Conservation (phyloP, 2,888 invertebrate species). For the Melanchra persicariae region DNA sequence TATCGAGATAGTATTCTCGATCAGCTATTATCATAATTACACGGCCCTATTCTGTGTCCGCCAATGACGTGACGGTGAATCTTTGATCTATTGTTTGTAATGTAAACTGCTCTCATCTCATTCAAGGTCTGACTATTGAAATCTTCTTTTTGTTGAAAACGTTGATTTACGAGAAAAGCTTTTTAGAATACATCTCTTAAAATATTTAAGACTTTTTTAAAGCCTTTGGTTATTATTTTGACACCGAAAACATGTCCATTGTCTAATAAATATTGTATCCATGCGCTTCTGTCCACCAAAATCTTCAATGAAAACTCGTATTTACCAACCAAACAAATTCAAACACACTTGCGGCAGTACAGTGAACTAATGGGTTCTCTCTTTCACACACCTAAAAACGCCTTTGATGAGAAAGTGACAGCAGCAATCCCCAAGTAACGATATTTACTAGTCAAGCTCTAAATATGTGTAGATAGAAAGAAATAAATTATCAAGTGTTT, state of each 20-base stretch:
- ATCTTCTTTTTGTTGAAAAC: conserved; percentile 34
- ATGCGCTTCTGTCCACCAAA: conserved; percentile 21
- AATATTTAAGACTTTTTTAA: conserved; percentile 25
- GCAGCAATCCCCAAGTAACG: conserved; percentile 41
- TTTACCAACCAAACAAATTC: conserved; percentile 65
- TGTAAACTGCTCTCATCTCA: conserved; percentile 42
- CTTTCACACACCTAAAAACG: conserved; percentile 30
- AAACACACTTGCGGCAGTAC: conserved; percentile 43
- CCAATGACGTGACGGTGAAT: conserved; percentile 27
- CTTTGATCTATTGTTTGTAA: conserved; percentile 40
- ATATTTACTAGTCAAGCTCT: conserved; percentile 52
- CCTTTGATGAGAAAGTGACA: conserved; percentile 40
- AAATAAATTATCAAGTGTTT: conserved; percentile 64
- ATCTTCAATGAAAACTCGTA: conserved; percentile 58
- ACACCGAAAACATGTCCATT: not conserved
- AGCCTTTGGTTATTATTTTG: not conserved
- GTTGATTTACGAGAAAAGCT: not conserved
- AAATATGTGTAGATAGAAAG: conserved; percentile 50
- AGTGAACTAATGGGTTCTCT: conserved; percentile 60
- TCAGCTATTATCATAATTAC: not conserved
- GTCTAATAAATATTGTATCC: conserved; percentile 31
- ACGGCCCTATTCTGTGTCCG: not conserved
- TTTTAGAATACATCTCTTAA: not conserved
- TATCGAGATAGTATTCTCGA: conserved; percentile 5
- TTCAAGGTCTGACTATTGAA: conserved; percentile 48